phyloP scores from a whole-genome alignment of 2,888 invertebrate genomes.

The Tinea pellionella region DNA sequence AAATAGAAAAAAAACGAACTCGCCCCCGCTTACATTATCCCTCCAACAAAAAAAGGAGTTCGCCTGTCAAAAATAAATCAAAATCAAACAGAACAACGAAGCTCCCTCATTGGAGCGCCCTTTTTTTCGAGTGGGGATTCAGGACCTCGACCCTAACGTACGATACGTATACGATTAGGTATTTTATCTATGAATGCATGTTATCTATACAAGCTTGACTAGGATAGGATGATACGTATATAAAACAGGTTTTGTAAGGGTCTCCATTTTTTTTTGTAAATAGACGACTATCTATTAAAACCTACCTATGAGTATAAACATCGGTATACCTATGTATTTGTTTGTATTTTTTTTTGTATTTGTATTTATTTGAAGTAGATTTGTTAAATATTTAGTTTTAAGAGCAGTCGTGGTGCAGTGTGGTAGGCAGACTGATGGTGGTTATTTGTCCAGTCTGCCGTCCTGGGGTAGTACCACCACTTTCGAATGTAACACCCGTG shows the following conservation, averaged over 20 bases:
- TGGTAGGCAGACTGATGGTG: too few species aligned
- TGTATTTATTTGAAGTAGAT: too few species aligned
- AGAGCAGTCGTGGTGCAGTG: too few species aligned
- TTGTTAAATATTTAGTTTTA: too few species aligned
- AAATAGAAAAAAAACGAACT: neutral
- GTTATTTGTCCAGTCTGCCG: too few species aligned
- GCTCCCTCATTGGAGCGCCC: neutral
- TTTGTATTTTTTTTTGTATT: neutral
- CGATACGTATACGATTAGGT: neutral
- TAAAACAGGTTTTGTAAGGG: neutral
- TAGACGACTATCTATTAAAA: neutral
- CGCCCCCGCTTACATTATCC: neutral
- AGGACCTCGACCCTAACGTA: neutral
- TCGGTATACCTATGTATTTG: neutral
- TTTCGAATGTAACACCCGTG: too few species aligned
- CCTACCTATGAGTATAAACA: neutral
- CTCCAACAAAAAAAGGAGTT: neutral
- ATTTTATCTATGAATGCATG: constrained; percentile 1
- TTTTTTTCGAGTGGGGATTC: neutral
- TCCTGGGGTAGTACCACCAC: too few species aligned
- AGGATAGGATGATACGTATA: neutral
- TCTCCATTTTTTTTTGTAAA: neutral
- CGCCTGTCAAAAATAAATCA: constrained; percentile 1
- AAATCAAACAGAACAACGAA: neutral
- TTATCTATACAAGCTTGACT: constrained; percentile 4